These are phyloP conservation scores for Euleptes europaea DNA, from an alignment of 2,113 vertebrate species.

Conservation along the genomic window DNA sequence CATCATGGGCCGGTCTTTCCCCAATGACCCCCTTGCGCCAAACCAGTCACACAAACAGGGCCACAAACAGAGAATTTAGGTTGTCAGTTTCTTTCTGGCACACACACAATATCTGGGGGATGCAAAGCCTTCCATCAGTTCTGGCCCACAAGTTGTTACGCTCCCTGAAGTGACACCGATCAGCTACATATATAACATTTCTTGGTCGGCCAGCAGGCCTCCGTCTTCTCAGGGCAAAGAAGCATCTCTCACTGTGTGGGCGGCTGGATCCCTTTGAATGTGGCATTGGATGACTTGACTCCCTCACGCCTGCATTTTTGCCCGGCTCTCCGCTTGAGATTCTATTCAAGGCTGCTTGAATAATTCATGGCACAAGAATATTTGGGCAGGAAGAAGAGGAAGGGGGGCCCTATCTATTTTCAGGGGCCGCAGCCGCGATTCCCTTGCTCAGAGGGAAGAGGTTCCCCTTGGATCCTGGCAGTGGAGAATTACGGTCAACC, in stretches of 20 bases:
- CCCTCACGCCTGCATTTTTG: background rate
- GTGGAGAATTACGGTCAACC: background rate
- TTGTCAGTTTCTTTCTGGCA: accelerated
- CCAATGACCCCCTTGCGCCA: too few species aligned
- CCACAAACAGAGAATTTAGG: background rate
- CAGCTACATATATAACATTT: background rate
- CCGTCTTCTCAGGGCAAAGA: background rate
- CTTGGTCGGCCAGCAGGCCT: background rate
- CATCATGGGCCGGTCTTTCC: too few species aligned
- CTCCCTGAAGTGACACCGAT: background rate
- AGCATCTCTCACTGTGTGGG: background rate
- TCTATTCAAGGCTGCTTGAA: accelerated
- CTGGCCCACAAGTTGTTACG: background rate
- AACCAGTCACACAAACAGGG: too few species aligned
- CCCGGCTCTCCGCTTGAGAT: background rate
- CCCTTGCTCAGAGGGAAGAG: background rate
- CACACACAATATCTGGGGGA: accelerated
- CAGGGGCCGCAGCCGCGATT: background rate
- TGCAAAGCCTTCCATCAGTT: background rate
- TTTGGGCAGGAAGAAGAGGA: background rate
- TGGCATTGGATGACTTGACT: conserved; percentile 1
- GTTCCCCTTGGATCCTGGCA: accelerated
- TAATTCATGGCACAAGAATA: background rate
- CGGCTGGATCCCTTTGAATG: background rate
- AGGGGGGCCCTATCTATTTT: background rate